phyloP scores from a whole-genome alignment of 2,797 vertebrate genomes.

The Brachyrhaphis roseni region DNA sequence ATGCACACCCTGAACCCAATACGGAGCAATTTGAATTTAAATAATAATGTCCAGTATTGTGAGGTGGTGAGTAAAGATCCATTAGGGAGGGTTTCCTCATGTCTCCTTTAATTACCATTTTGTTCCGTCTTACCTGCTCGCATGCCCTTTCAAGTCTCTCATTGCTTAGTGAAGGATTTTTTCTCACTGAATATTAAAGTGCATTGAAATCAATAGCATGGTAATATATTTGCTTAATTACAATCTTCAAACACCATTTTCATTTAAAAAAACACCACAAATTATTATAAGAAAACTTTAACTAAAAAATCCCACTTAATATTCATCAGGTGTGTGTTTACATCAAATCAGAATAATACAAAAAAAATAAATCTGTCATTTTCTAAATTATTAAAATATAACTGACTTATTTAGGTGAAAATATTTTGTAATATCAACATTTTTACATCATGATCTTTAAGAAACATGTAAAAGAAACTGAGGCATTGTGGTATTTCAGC shows the following conservation, averaged over 20 bases:
- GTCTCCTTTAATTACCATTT: constrained; percentile 69
- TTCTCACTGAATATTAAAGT: constrained; percentile 45
- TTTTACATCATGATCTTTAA: not conserved
- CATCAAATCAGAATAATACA: not conserved
- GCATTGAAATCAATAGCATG: constrained; percentile 52
- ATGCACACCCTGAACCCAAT: constrained; percentile 44
- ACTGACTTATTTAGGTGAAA: not conserved
- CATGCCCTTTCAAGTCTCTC: constrained; percentile 43
- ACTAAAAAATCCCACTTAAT: not conserved
- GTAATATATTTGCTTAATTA: not conserved
- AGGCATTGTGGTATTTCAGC: too few relatives aligned
- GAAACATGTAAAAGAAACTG: not conserved
- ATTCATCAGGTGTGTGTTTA: not conserved
- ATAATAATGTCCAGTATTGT: constrained; percentile 73
- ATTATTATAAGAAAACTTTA: constrained; percentile 2
- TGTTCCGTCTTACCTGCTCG: constrained; percentile 25
- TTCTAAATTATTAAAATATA: not conserved
- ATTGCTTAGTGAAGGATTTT: constrained; percentile 25
- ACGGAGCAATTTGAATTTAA: constrained; percentile 73
- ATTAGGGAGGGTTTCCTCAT: constrained; percentile 66
- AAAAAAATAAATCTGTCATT: not conserved
- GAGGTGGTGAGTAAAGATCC: constrained; percentile 63
- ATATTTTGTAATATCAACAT: not conserved
- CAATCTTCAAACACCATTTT: not conserved
- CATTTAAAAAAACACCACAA: not conserved